Evolutionary conservation across 1,140 invertebrate species (phyloP).

Genomic region (Adelges cooleyi): DNA sequence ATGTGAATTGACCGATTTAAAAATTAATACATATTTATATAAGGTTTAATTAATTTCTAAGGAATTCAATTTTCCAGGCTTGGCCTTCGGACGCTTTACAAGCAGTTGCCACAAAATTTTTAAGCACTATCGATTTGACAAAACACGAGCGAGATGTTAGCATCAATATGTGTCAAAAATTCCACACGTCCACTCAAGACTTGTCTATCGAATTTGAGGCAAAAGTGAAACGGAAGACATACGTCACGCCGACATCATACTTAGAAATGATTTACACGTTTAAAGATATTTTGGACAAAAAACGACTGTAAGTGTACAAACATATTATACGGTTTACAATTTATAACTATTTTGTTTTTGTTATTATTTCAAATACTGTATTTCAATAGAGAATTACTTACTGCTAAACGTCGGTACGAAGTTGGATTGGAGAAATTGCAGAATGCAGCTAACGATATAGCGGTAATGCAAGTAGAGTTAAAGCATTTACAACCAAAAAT

Average conservation of each 20-base stretch:
- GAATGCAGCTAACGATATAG: constrained; percentile 79
- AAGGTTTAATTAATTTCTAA: background rate
- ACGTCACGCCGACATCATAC: constrained; percentile 91
- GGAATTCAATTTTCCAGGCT: constrained; percentile 46
- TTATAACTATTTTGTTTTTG: too few species aligned
- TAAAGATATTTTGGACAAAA: constrained; percentile 64
- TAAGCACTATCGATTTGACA: constrained; percentile 69
- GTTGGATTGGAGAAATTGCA: constrained; percentile 83
- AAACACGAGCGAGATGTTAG: constrained; percentile 55
- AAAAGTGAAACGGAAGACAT: constrained; percentile 63
- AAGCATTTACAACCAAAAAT: constrained; percentile 77
- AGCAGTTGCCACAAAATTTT: constrained; percentile 80
- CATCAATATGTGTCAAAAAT: constrained; percentile 80
- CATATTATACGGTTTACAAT: too few species aligned
- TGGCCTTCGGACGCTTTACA: constrained; percentile 89
- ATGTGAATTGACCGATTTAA: background rate
- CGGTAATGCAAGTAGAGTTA: constrained; percentile 73
- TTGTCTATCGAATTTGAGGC: constrained; percentile 62
- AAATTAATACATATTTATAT: background rate
- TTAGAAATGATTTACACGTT: constrained; percentile 85
- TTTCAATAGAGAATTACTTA: constrained; percentile 55
- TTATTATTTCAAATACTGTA: background rate
- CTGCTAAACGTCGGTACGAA: constrained; percentile 61
- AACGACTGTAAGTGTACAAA: constrained; percentile 50
- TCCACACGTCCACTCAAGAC: constrained; percentile 72